A percentile compares a stretch with the other conserved stretches of the same genome.
Evolutionary conservation across 2,113 vertebrate genomes (phyloP).

Genomic region (Gila orcuttii): DNA sequence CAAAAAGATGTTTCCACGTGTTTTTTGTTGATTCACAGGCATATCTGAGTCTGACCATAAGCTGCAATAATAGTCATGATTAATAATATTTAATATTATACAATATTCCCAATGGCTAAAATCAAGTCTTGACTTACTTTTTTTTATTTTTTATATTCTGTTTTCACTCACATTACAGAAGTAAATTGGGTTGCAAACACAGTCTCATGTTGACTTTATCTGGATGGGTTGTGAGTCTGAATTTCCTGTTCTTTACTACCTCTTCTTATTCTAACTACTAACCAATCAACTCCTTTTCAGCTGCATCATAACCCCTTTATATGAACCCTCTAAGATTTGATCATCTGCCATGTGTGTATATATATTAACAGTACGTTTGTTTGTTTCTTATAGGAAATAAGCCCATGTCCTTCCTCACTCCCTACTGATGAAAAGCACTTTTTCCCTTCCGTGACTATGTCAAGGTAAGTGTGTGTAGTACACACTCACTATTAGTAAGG

Average conservation of each 20-base stretch:
- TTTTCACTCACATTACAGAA: neutral
- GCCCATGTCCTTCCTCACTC: constrained; percentile 51
- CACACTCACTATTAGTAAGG: no score
- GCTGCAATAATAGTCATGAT: no score
- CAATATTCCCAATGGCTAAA: no score
- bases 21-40: no score
- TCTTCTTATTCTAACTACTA: constrained; percentile 1
- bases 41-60: no score
- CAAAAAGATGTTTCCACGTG: neutral
- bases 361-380: neutral
- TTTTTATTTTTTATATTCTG: neutral
- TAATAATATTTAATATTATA: no score
- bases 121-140: no score
- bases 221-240: neutral
- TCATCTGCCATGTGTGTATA: constrained; percentile 78
- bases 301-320: constrained; percentile 42
- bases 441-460: constrained; percentile 34
- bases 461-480: constrained; percentile 46
- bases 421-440: constrained; percentile 52
- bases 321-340: constrained; percentile 78
- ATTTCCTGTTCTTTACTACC: neutral
- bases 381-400: constrained; percentile 51
- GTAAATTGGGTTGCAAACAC: neutral
- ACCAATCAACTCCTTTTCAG: neutral
- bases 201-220: constrained; percentile 14